A percentile compares a stretch with the other conserved stretches of the same genome.
phyloP scores from a whole-genome alignment of 2,888 invertebrate species.

The Clanis bilineata region DNA sequence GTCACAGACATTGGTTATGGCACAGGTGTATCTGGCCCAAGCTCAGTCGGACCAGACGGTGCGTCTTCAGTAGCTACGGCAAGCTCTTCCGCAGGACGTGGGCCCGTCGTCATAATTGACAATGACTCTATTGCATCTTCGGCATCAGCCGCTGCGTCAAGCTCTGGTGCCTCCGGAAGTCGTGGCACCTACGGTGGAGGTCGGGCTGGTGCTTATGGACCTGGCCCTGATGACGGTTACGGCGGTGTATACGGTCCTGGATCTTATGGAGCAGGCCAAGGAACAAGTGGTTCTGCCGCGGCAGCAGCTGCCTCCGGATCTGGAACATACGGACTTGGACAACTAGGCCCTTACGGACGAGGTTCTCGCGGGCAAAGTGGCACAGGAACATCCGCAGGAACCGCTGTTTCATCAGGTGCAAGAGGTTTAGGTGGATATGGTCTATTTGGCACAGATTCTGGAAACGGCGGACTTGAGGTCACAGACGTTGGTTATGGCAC shows the following conservation, averaged over 20 bases:
- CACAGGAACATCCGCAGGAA: neutral
- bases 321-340: neutral
- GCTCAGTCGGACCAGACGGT: neutral
- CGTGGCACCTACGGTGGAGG: neutral
- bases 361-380: neutral
- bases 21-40: neutral
- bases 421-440: too few species aligned
- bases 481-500: neutral
- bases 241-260: neutral
- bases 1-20: neutral
- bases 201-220: too few species aligned
- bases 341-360: neutral
- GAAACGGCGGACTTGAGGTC: neutral
- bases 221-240: neutral
- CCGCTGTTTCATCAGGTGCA: neutral
- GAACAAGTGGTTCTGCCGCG: neutral
- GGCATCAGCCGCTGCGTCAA: neutral
- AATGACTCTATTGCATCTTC: neutral
- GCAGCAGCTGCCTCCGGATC: neutral
- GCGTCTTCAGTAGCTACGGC: slow-evolving; percentile 2
- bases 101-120: neutral
- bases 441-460: neutral
- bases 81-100: neutral
- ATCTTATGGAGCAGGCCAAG: neutral
- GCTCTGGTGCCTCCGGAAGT: too few species aligned